A percentile compares a stretch with the other conserved stretches of the same genome.
These are phyloP conservation scores for Littorina saxatilis DNA, from an alignment of 1,140 invertebrate genomes.

Conservation along the genomic window DNA sequence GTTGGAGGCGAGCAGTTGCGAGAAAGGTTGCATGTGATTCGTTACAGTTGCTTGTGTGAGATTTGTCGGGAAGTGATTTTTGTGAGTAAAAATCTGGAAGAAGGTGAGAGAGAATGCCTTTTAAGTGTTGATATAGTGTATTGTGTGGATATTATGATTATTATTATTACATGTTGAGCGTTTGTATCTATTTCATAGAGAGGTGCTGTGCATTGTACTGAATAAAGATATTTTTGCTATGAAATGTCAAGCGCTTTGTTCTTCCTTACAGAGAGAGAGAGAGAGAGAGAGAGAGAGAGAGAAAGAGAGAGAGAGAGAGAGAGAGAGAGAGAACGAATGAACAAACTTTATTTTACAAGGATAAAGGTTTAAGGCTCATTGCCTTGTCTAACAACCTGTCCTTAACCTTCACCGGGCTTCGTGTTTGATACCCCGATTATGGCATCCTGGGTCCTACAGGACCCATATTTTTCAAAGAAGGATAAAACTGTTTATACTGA, in stretches of 20 bases:
- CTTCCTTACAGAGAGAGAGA: too few species aligned
- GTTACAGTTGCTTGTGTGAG: neutral
- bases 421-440: too few species aligned
- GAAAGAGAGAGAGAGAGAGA: conserved; percentile 11
- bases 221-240: conserved; percentile 36
- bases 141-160: neutral
- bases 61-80: neutral
- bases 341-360: too few species aligned
- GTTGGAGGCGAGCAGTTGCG: neutral
- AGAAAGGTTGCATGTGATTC: neutral
- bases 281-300: conserved; percentile 3
- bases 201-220: conserved; percentile 27
- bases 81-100: neutral
- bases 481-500: too few species aligned
- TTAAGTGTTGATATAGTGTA: neutral
- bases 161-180: neutral
- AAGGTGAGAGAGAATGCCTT: neutral
- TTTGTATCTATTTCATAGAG: neutral
- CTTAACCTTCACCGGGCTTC: too few species aligned
- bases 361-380: too few species aligned
- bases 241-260: neutral
- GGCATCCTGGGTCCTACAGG: too few species aligned
- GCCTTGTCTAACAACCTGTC: too few species aligned
- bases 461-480: too few species aligned
- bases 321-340: too few species aligned